A percentile compares a stretch with the other conserved stretches of the same genome.
These are phyloP conservation scores for Elaphurus davidianus DNA, from an alignment of 2,113 vertebrate genomes.

Conservation along the genomic window DNA sequence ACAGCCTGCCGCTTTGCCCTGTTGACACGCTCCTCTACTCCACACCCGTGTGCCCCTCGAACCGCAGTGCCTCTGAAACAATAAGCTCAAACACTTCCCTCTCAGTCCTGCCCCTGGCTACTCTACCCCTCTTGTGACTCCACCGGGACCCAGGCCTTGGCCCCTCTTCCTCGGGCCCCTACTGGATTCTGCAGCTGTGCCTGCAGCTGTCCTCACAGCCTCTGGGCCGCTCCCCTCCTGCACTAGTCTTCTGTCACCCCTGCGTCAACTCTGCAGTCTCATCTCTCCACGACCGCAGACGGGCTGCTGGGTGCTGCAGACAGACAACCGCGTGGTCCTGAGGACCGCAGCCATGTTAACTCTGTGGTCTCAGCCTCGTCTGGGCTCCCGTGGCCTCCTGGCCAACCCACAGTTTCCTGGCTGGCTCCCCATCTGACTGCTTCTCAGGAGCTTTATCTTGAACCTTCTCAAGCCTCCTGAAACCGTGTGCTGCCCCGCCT, in stretches of 20 bases:
- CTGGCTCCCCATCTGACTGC: not conserved
- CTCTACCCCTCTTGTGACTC: not conserved
- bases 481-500: not conserved
- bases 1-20: too few species aligned
- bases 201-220: not conserved
- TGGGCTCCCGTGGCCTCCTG: not conserved
- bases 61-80: not conserved
- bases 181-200: not conserved
- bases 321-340: not conserved
- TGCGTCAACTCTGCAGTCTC: not conserved
- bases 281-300: accelerated
- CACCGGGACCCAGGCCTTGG: not conserved
- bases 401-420: not conserved
- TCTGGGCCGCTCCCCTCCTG: accelerated
- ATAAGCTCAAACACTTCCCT: not conserved
- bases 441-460: not conserved
- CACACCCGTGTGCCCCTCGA: not conserved
- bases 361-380: not conserved
- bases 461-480: not conserved
- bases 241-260: not conserved
- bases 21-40: not conserved
- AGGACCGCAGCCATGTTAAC: not conserved
- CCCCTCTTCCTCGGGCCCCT: not conserved
- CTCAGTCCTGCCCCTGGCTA: not conserved
- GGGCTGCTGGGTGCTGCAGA: not conserved